Conservation (phyloP, 2,797 vertebrate species). For the Oceanodroma leucorhoa region DNA sequence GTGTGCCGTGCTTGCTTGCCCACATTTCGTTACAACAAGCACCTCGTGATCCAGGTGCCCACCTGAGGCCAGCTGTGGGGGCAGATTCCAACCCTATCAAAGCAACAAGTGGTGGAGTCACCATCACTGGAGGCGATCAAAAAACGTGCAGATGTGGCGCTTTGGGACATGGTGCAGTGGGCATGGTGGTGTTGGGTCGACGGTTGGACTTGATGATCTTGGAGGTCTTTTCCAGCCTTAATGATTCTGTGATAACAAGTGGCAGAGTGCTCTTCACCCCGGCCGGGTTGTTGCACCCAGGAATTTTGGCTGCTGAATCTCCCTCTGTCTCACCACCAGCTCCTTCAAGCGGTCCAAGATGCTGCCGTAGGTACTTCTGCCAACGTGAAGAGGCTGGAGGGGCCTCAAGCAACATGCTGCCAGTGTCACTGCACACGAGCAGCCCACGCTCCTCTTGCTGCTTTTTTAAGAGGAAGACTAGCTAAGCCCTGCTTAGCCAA, state of each 20-base stretch:
- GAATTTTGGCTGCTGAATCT: neutral
- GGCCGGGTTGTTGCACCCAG: neutral
- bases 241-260: too few relatives aligned
- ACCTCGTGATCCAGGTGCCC: accelerated
- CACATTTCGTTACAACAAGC: accelerated
- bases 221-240: too few relatives aligned
- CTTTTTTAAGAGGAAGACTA: accelerated
- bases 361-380: neutral
- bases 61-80: accelerated
- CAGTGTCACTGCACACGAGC: neutral
- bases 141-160: too few relatives aligned
- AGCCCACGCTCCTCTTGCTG: neutral
- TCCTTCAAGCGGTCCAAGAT: neutral
- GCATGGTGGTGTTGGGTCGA: too few relatives aligned
- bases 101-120: neutral
- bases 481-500: neutral
- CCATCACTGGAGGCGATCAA: too few relatives aligned
- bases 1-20: accelerated
- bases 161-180: too few relatives aligned
- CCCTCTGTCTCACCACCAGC: neutral
- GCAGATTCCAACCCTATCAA: accelerated
- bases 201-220: too few relatives aligned
- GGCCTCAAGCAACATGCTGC: neutral
- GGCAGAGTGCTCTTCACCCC: too few relatives aligned
- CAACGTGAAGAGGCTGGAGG: neutral